phyloP scores from a whole-genome alignment of 2,888 invertebrate species.

The Artemia sinica region DNA sequence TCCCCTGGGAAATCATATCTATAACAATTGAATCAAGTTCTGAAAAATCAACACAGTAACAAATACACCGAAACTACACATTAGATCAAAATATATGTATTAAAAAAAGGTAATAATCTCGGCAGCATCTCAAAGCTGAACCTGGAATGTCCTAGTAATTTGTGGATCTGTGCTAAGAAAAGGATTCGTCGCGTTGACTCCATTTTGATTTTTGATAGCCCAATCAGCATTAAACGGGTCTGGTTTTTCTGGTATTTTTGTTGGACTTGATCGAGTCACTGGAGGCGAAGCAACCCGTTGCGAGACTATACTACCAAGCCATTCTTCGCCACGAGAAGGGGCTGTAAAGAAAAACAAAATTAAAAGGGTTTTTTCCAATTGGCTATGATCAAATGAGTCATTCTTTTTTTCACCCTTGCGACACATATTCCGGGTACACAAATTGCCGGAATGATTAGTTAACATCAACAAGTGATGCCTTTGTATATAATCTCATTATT shows the following conservation, averaged over 20 bases:
- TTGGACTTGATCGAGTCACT: neutral
- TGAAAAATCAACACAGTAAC: no score
- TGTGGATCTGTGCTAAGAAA: constrained; percentile 5
- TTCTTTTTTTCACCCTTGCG: no score
- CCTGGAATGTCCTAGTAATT: constrained; percentile 7
- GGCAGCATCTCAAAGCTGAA: neutral
- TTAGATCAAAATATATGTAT: no score
- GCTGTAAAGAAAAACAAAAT: neutral
- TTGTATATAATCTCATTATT: no score
- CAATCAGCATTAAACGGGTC: constrained; percentile 7
- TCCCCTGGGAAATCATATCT: no score
- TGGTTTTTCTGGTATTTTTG: neutral
- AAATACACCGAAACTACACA: no score
- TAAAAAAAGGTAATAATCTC: no score
- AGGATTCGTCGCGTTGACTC: neutral
- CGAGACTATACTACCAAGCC: neutral
- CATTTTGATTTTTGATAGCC: neutral
- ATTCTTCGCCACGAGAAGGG: neutral
- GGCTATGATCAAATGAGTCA: no score
- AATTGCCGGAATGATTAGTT: no score
- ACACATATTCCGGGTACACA: no score
- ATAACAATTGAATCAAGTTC: no score
- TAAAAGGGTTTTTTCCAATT: neutral
- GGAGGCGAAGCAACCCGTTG: neutral
- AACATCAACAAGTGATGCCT: no score